Base-by-base conservation (phyloP, 2,113 vertebrate species). In the Thunnus thynnus region DNA sequence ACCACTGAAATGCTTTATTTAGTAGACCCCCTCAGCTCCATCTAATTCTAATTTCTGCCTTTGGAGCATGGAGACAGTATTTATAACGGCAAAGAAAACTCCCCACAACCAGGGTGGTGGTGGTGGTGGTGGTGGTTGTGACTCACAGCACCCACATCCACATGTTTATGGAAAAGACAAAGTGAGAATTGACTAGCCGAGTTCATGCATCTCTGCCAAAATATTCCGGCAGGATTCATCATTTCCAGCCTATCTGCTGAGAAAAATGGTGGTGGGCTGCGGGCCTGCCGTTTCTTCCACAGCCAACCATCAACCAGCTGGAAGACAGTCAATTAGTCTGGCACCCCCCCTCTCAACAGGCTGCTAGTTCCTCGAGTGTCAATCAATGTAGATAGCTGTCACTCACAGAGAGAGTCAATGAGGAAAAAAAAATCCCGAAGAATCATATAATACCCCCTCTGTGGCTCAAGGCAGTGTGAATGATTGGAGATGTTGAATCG, bases 331-430 rank as follows among this genome's bases (percentile, higher is more conserved):
- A 93, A 93, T 94, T 93, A 94, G 83, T 89, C 87, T 75, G 76
- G 44, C 54, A 44, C 69, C 55, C 48, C 54, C 78, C 32, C 36
- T 65, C 74, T 69, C 88, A 70, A 81, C 80, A 25, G 65, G 90
- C 79, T 68, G 71, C 80, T 72, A 67, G 71, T 78, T 85, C 75
- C 84, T 77, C 71, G n/a, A 27, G 74, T 91, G 91, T 93, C 87
- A 91, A 85, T 93, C 91, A 92, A 71, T 91, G 86, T 75, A 90
- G 93, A 94, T 86, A 86, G 82, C 91, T 94, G 93, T 94, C 94
- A 92, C 79, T 94, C 94, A 91, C 71, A 68, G 25, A 69, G 64
- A 72, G 47, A 80, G 64, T 86, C 75, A 69, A 72, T 82, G 74
- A 77, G 50, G 65, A 10, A 54, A 82, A 79, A 80, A 68, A 80